These are phyloP conservation scores for Heliconius cydno DNA, from an alignment of 2,888 invertebrate genomes.

Conservation along the genomic window DNA sequence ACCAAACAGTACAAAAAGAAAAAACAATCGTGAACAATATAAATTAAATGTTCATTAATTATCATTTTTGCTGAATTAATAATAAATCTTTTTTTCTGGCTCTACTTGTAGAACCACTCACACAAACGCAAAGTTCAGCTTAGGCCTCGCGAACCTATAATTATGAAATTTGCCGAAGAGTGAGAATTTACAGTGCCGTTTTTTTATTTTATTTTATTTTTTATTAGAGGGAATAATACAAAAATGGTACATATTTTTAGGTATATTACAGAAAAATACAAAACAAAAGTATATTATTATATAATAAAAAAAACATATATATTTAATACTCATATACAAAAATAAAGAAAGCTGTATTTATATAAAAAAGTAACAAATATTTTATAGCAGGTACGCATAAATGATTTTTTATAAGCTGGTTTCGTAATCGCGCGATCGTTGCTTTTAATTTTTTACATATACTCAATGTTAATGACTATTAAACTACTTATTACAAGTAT, in stretches of 20 bases:
- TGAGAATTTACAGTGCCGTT: neutral
- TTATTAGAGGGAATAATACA: neutral
- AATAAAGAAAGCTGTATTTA: constrained; percentile 6
- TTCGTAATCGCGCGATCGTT: neutral
- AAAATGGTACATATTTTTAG: no score
- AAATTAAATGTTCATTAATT: no score
- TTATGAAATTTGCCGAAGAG: neutral
- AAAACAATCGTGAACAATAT: no score
- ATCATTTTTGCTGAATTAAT: no score
- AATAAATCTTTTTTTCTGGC: no score
- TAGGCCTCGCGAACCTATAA: neutral
- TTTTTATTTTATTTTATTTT: no score
- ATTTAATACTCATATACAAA: neutral
- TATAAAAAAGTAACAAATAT: neutral
- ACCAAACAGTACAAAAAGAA: no score
- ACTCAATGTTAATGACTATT: neutral
- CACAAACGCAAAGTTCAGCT: no score
- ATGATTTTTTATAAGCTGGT: neutral
- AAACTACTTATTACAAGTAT: neutral
- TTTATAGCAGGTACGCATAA: neutral
- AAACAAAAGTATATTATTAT: neutral
- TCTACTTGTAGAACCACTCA: no score
- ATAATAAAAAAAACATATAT: neutral
- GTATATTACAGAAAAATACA: no score
- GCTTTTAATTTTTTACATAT: neutral